These are phyloP conservation scores for Megaptera novaeangliae DNA, from an alignment of 2,113 vertebrate species.

Conservation along the genomic window DNA sequence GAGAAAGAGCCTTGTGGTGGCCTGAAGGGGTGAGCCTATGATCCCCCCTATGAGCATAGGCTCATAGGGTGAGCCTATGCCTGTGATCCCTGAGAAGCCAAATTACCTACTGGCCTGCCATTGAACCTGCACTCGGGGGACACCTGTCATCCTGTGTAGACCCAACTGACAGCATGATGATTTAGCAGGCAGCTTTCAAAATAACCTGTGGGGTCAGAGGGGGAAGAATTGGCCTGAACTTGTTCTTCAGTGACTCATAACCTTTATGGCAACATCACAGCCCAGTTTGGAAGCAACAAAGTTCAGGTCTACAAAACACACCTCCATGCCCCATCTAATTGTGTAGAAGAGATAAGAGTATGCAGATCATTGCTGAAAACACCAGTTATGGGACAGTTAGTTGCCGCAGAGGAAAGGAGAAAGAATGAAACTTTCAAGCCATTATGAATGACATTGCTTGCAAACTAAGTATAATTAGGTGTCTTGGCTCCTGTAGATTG, in stretches of 20 bases:
- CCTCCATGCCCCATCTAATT: neutral
- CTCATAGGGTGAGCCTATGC: too few relatives aligned
- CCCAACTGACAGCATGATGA: neutral
- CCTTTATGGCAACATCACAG: neutral
- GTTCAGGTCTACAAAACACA: neutral
- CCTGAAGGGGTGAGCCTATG: neutral
- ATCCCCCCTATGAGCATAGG: too few relatives aligned
- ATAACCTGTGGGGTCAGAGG: neutral
- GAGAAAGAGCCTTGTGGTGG: neutral
- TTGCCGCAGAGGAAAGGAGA: neutral
- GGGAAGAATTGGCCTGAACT: neutral
- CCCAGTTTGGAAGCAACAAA: neutral
- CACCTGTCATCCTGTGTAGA: neutral
- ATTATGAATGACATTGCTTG: neutral
- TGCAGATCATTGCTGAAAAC: neutral
- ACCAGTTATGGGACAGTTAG: neutral
- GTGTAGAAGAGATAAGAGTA: neutral
- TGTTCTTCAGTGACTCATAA: neutral
- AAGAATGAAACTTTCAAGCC: neutral
- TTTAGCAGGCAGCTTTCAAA: neutral
- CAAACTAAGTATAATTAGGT: constrained; percentile 1
- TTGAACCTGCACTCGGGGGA: neutral
- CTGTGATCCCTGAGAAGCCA: neutral
- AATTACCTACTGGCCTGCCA: neutral
- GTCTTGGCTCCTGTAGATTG: neutral